Percentiles rank a stretch among this genome's conserved stretches.
phyloP scores from a whole-genome alignment of 2,113 vertebrate species.

The Megalops atlanticus region DNA sequence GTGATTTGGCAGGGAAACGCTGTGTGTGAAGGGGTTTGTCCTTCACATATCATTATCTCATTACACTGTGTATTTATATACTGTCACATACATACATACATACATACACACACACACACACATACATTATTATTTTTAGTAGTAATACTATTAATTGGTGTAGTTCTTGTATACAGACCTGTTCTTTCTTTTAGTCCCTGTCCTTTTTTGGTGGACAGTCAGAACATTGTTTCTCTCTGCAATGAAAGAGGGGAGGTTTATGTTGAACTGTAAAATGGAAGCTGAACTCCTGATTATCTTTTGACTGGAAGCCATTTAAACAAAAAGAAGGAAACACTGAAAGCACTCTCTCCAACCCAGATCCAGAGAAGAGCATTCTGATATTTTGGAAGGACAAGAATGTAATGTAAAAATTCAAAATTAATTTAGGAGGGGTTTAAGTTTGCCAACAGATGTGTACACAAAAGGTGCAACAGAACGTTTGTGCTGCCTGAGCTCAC shows the following conservation, averaged over 20 bases:
- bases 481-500: slow-evolving; percentile 37
- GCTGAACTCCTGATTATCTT: slow-evolving; percentile 43
- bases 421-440: slow-evolving; percentile 42
- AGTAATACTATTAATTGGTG: no score
- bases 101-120: no score
- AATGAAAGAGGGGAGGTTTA: slow-evolving; percentile 38
- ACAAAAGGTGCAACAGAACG: slow-evolving; percentile 29
- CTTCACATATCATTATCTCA: no score
- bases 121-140: no score
- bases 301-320: slow-evolving; percentile 49
- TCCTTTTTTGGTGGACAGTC: slow-evolving; percentile 32
- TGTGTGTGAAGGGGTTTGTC: neutral
- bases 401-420: slow-evolving; percentile 31
- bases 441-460: slow-evolving; percentile 32
- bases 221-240: slow-evolving; percentile 37
- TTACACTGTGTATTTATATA: no score
- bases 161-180: no score
- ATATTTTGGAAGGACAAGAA: slow-evolving; percentile 38
- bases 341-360: slow-evolving; percentile 46
- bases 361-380: slow-evolving; percentile 38
- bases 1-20: no score
- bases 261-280: slow-evolving; percentile 41
- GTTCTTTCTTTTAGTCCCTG: no score
- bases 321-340: slow-evolving; percentile 36
- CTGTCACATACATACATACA: no score